Base-by-base conservation (phyloP, 2,113 vertebrate genomes). In the Bufo gargarizans region DNA sequence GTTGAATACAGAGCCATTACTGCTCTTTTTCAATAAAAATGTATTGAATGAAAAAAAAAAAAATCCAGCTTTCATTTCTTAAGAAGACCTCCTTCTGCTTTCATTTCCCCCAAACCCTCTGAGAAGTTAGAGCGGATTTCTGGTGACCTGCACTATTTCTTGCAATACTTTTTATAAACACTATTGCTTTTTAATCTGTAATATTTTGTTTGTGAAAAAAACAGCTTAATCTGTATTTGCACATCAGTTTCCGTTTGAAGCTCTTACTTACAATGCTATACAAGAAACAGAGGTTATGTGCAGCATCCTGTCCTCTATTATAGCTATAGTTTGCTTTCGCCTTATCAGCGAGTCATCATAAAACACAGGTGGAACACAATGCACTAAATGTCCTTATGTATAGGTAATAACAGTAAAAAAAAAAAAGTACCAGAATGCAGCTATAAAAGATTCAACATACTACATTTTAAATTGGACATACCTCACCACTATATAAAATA, bases 391-490 rank as follows among this genome's bases (percentile, higher is more conserved):
- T 77, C 47, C 49, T 49, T 77, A 77, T 77, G 45, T 77, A 77
- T 77, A 77, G 50, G 47, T 77, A 77, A 77, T 77, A 77, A 77
- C 74, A 77, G 74, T 77, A 77, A 76, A 76, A 71, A 74, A 47
- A 14, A n/a, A 53, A 55, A 78, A 55, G 49, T 55, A 78, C 0
- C 49, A 78, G 77, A 56, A 55, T 19, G 7, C 49, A 78, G 77
- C 20, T 50, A 78, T 74, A 85, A 55, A 74, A 56, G 61, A 63
- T 45, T 82, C 19, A 16, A n/a, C 59, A 45, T 83, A 14, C 45
- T 3, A 76, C 17, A 20, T 50, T 74, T 49, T 76, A 19, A 76
- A 76, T 50, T 50, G 45, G 72, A 19, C 72, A 76, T 49, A 76
- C 47, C 50, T 49, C 47, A 76, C 10, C 47, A 50, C 72, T 50